Evolutionary conservation across 2,797 vertebrate genomes (phyloP).

Genomic region (Nasua narica): DNA sequence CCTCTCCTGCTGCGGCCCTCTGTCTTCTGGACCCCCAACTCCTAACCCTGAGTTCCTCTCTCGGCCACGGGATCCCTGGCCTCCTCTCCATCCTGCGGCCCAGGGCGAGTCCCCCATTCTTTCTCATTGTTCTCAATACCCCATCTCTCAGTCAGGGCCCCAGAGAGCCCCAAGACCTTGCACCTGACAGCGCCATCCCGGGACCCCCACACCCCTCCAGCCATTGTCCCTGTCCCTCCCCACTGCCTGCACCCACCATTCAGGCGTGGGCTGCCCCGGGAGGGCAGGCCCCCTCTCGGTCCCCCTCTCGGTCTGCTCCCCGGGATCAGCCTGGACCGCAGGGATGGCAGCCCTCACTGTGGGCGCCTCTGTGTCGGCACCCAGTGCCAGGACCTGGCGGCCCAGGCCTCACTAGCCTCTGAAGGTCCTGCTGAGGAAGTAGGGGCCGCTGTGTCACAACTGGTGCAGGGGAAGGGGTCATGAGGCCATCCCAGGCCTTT

Average conservation of each 20-base stretch:
- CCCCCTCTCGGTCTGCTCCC: background rate
- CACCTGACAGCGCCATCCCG: no score
- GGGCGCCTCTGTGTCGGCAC: slow-evolving; percentile 85
- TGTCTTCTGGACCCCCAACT: background rate
- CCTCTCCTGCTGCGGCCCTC: no score
- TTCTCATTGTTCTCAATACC: background rate
- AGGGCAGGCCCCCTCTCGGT: background rate
- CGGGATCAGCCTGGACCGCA: slow-evolving; percentile 85
- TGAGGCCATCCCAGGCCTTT: background rate
- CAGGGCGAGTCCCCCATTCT: background rate
- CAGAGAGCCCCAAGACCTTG: background rate
- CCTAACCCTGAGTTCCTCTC: background rate
- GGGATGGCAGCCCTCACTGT: slow-evolving; percentile 85
- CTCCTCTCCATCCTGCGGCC: background rate
- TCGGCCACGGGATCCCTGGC: background rate
- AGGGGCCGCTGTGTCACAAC: slow-evolving; percentile 84
- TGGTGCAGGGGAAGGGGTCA: slow-evolving; percentile 55
- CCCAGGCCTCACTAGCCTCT: slow-evolving; percentile 86
- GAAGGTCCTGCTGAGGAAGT: slow-evolving; percentile 83
- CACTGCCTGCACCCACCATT: background rate
- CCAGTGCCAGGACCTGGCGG: slow-evolving; percentile 84
- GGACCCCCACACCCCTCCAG: background rate
- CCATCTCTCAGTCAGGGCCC: background rate
- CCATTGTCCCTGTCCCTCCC: background rate
- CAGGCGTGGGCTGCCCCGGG: background rate